phyloP scores from a whole-genome alignment of 2,888 invertebrate species.

The Drosophila testacea region DNA sequence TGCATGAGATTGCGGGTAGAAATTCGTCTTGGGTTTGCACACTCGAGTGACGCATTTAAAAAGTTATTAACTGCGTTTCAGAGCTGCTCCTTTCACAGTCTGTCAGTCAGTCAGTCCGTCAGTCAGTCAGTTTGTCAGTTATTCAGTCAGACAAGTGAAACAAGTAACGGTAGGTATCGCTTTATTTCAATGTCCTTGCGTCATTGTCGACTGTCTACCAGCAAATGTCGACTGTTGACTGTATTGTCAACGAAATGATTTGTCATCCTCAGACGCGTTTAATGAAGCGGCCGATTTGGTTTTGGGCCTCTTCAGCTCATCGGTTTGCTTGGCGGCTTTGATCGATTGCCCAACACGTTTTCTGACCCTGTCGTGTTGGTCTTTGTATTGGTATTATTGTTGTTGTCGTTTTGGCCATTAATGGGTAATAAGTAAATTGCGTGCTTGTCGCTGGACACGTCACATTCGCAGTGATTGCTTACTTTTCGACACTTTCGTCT shows the following conservation, averaged over 20 bases:
- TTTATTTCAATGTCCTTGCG: constrained; percentile 57
- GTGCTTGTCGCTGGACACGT: constrained; percentile 69
- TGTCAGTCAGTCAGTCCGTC: neutral
- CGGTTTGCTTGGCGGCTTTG: constrained; percentile 58
- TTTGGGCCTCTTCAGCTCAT: constrained; percentile 22
- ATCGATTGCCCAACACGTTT: constrained; percentile 78
- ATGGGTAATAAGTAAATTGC: constrained; percentile 83
- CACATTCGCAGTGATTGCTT: constrained; percentile 79
- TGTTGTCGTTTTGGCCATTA: constrained; percentile 65
- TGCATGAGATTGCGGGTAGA: constrained; percentile 45
- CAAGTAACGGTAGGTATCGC: constrained; percentile 43
- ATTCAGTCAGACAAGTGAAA: constrained; percentile 14
- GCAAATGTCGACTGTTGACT: constrained; percentile 34
- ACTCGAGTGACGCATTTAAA: constrained; percentile 50
- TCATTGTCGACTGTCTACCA: constrained; percentile 61
- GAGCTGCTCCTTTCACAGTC: constrained; percentile 17
- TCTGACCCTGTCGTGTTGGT: constrained; percentile 30
- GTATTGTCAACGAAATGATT: constrained; percentile 79
- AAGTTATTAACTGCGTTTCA: constrained; percentile 51
- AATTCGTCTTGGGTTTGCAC: constrained; percentile 23
- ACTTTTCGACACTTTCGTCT: constrained; percentile 73
- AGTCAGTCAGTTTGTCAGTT: neutral
- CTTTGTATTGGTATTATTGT: constrained; percentile 32
- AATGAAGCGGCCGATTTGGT: constrained; percentile 61
- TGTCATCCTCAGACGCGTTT: constrained; percentile 68